Base-by-base conservation (phyloP, 2,113 vertebrate species). In the Cephalopholis sonnerati region DNA sequence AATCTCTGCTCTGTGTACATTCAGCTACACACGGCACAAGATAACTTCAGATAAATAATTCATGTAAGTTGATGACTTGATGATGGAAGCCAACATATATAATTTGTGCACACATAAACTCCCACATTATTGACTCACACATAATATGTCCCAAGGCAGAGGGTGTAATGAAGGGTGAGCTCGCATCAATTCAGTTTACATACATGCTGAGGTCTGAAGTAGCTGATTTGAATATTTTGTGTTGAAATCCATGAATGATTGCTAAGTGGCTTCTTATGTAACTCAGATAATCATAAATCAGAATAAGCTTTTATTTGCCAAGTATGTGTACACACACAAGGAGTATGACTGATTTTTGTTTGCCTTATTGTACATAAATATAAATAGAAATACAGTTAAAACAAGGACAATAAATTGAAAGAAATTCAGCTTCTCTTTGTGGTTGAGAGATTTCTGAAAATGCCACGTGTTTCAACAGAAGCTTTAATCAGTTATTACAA, bases 41-140 rank as follows among this genome's bases (percentile, higher is more conserved):
- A 74, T 5, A 0, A 76, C 76, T 76, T 79, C 1, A 46, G 54
- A 83, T 91, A 66, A 86, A 81, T 87, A 79, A 88, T 86, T 88
- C 62, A 81, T 81, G 64, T 24, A 11, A 5, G 36, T 5, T 74
- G 44, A 87, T 79, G 24, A 81, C 12, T 55, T 48, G 36, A 68
- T 72, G 69, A 73, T 68, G 48, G 22, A 79, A 75, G 55, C 44
- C 32, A 13, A 48, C 41, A 9, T 62, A n/a, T 39, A 59, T 59
- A 69, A 62, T 70, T 22, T 16, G 16, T 50, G 41, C 29, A 3
- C n/a, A 2, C 41, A 64, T 29, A 63, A 0, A 69, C 59, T 54
- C 59, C 50, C 63, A 64, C 72, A 57, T 36, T 59, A 65, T 53
- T 4, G 3, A 48, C 55, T 27, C 12, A 2, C 18, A 22, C n/a